These are phyloP conservation scores for Myotis vivesi DNA, from an alignment of 2,797 vertebrate species.

Conservation along the genomic window DNA sequence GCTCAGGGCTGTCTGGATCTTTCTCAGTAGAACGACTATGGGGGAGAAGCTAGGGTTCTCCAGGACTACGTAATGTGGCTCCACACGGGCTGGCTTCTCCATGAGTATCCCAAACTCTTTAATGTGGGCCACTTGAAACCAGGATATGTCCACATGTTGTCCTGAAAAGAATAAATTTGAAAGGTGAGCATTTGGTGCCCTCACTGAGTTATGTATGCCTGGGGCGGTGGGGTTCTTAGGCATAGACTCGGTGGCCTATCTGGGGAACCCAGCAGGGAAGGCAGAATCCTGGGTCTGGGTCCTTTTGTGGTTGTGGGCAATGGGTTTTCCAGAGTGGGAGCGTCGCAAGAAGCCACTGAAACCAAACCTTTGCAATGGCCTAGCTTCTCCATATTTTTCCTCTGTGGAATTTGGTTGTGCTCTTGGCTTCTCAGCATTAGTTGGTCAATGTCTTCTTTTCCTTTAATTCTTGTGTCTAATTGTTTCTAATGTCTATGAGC, in stretches of 20 bases:
- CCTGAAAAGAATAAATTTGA: slow-evolving; percentile 45
- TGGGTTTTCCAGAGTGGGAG: not conserved
- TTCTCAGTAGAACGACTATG: slow-evolving; percentile 55
- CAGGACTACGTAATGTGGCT: not conserved
- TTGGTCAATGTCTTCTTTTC: not conserved
- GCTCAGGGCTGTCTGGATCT: not conserved
- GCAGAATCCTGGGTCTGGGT: no score
- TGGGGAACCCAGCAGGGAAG: not conserved
- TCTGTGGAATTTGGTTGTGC: not conserved
- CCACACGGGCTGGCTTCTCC: slow-evolving; percentile 1
- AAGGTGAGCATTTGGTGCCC: not conserved
- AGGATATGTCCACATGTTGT: fast-evolving
- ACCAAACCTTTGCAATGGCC: not conserved
- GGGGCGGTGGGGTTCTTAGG: fast-evolving
- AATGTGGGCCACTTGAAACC: slow-evolving; percentile 50
- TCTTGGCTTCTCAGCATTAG: not conserved
- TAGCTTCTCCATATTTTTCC: not conserved
- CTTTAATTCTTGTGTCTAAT: not conserved
- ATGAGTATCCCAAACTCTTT: slow-evolving; percentile 28
- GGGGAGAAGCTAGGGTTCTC: slow-evolving; percentile 72
- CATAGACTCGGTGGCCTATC: not conserved
- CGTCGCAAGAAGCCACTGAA: not conserved
- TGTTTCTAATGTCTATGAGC: not conserved
- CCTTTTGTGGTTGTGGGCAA: not conserved
- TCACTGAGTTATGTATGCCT: not conserved